Evolutionary conservation across 2,888 invertebrate genomes (phyloP), one percentile per base, ranked within the genome.

Genomic region (Oligia latruncula): DNA sequence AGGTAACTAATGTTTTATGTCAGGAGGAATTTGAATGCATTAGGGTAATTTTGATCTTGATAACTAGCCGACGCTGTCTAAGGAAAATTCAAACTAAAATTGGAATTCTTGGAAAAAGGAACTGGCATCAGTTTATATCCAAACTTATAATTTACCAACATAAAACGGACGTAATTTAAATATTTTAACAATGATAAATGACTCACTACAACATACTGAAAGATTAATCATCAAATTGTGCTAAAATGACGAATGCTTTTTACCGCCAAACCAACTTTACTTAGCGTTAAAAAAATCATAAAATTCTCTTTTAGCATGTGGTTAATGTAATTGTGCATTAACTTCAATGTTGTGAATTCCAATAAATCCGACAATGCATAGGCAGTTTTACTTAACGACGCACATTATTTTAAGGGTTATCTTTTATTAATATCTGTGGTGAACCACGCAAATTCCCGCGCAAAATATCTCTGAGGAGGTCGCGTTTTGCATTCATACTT

Each of bases 361-460:
- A 90, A 91, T 91, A 87, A 85, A 88, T 88, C 90, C 88, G 90
- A 94, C 94, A 94, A 93, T 92, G 91, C 93, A 93, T 95, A 94
- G 94, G 92, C 91, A 90, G 92, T 93, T 92, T 91, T 90, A 88
- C 90, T 94, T 95, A 95, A 95, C 94, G 94, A 93, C 90, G 82
- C 52, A 85, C 87, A 90, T 92, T 86, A 87, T 88, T 81, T 84
- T 79, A 83, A 77, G 71, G 77, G 74, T 65, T 72, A 88, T 90
- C 92, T 93, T 93, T 95, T 94, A 93, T 94, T 95, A 94, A 94
- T 94, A 93, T 92, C 90, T 95, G 96, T 92, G 96, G 96, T 94
- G 79, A 90, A 93, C 96, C 95, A 87, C 95, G 87, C 82, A 83
- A 86, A 78, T 78, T 67, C 73, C 43, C 77, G 68, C 82, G 74